Evolutionary conservation across 2,113 vertebrate genomes (phyloP).

Genomic region (Leptobrachium ailaonicum): DNA sequence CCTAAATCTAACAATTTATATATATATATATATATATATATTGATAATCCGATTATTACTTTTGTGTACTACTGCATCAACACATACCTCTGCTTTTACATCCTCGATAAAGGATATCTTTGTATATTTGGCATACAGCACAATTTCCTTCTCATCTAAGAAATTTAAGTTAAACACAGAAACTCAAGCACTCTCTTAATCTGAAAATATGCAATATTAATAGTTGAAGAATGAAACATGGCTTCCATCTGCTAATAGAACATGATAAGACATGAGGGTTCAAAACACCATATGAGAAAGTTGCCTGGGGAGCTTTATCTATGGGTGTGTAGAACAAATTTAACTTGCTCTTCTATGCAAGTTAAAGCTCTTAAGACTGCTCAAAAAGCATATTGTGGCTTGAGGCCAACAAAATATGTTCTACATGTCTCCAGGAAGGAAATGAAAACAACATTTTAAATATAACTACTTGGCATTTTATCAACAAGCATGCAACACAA

Average conservation of each 20-base stretch:
- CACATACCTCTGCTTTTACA: too few species aligned
- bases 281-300: conserved; percentile 3
- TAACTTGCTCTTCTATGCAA: background rate
- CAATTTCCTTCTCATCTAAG: background rate
- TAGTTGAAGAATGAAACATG: background rate
- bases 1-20: too few species aligned
- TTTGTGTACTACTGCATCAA: too few species aligned
- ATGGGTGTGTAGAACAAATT: conserved; percentile 2
- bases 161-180: background rate
- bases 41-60: too few species aligned
- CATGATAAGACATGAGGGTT: background rate
- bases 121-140: too few species aligned
- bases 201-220: background rate
- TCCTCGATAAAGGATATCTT: too few species aligned
- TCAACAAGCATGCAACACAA: background rate
- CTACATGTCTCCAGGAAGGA: conserved; percentile 9
- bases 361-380: background rate
- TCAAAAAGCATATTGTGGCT: background rate
- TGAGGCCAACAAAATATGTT: background rate
- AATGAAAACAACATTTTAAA: background rate
- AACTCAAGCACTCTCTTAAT: background rate
- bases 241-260: background rate
- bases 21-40: too few species aligned
- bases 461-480: conserved; percentile 4
- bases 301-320: background rate